Base-by-base conservation (phyloP, 2,888 invertebrate genomes). In the Trissonchulus sp. region DNA sequence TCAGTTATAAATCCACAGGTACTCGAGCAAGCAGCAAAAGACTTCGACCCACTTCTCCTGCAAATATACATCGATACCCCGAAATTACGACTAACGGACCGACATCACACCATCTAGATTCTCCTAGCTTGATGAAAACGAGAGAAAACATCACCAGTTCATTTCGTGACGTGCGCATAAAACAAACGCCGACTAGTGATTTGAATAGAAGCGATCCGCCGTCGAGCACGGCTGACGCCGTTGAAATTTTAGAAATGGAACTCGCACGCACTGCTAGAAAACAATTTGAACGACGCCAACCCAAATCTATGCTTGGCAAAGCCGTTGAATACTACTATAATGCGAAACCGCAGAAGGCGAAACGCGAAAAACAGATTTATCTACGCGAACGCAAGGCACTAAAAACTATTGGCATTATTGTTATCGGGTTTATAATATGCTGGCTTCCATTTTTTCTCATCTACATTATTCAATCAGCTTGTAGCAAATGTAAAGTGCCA, bases 401-500 rank as follows among this genome's bases (percentile, higher is more conserved):
- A 71, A 84, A 84, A 75, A 84, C 84, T 1, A 84, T 84, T 30
- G 84, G 83, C 69, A 81, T 84, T 62, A 83, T 84, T 37, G 83
- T 84, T 36, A 71, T 82, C 37, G 83, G 85, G 30, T 85, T 85
- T 77, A 83, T 85, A 36, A 78, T 84, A 30, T 85, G 85, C 76
- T 85, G 85, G 85, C 82, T 85, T 81, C 85, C 85, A 3, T 85
- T 85, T 77, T 85, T 85, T 78, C 79, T 84, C 8, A 77, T 84
- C 63, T 85, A 85, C 74, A 79, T 85, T 15, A 79, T 84, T 28
- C 81, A 84, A 78, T n/a, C 62, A 1, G 75, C 62, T 33, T 75
- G 75, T 30, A 28, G 23, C 23, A 15, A 63, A 3, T 75, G 77
- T 68, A 34, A 76, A 28, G 74, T 79, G 18, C 79, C 80, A 2